These are phyloP conservation scores for Ophioninae sp. DNA, from an alignment of 2,888 invertebrate species.

Conservation along the genomic window DNA sequence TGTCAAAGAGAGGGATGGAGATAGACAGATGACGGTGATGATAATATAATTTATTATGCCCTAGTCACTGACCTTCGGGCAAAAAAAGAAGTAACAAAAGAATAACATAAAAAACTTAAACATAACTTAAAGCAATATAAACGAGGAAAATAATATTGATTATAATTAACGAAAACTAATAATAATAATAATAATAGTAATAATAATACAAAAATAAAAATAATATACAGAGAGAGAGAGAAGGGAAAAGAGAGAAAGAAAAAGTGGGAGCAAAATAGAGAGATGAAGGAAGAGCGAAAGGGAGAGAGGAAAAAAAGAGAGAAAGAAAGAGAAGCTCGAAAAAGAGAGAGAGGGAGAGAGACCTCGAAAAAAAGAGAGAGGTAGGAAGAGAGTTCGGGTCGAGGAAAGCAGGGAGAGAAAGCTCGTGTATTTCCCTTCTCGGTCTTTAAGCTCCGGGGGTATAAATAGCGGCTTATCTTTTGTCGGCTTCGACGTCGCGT, in stretches of 20 bases:
- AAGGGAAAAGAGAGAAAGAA: neutral
- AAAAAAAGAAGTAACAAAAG: too few species aligned
- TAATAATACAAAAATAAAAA: too few species aligned
- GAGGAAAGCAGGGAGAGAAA: slow-evolving; percentile 1
- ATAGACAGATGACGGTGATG: too few species aligned
- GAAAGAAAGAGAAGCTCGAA: neutral
- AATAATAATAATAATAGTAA: too few species aligned
- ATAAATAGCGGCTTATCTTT: slow-evolving; percentile 80
- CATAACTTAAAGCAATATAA: too few species aligned
- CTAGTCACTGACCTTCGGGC: too few species aligned
- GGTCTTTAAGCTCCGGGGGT: slow-evolving; percentile 74
- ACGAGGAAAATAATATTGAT: too few species aligned
- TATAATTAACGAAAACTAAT: too few species aligned
- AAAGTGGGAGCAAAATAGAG: too few species aligned
- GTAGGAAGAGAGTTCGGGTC: neutral
- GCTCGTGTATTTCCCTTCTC: slow-evolving; percentile 61
- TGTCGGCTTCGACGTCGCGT: slow-evolving; percentile 75
- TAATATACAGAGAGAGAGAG: slow-evolving; percentile 2
- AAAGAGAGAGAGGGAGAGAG: neutral
- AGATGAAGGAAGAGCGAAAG: neutral
- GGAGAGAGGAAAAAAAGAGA: slow-evolving; percentile 8
- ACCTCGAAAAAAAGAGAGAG: neutral
- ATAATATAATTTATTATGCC: too few species aligned
- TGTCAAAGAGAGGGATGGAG: slow-evolving; percentile 7
- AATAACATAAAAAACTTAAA: too few species aligned